Evolutionary conservation across 1,140 invertebrate genomes (phyloP), one percentile per base, ranked within the genome.

Genomic region (Mya arenaria): DNA sequence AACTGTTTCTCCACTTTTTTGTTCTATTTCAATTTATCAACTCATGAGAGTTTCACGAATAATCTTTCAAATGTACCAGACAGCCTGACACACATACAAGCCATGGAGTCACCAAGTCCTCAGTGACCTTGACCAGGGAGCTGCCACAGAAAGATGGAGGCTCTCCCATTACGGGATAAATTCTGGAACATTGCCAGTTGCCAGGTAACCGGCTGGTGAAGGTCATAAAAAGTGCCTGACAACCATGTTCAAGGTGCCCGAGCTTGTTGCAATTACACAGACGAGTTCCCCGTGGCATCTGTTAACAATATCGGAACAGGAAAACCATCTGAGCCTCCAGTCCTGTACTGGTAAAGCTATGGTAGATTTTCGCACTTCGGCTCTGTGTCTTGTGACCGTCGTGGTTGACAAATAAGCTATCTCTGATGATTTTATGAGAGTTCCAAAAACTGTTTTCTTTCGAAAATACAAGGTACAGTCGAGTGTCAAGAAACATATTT

Each of bases 101-200:
- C 99, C 84, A 95, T 95, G 36, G 96, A 97, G 99, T 98, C 92
- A 97, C 96, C 62, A 97, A 98, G 90, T 96, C 97, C 88, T 96
- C 96, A 87, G 97, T 98, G 0, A 96, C 97, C 0, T 93, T 99
- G 65, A 96, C 97, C 87, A 99, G 99, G 99, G 96, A 98, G 75
- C 98, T 98, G 90, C 98, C 99, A 52, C 97, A 98, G 89, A 98
- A 99, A 91, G 98, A 99, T 94, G 99, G 99, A 88, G 99, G 99
- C 37, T 96, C 97, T 90, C 98, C 98, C 10, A 95, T 99, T 25
- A 96, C 96, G 0, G 96, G 98, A 90, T 99, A 99, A 89, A 94
- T 96, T 32, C 96, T 99, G 32, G 98, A 99, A 92, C 98, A 98
- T 15, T 86, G 88, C 48, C 98, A 99, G 92, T 89, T 90, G 44